Conservation (phyloP, 2,797 vertebrate species). For the Eleutherodactylus coqui region DNA sequence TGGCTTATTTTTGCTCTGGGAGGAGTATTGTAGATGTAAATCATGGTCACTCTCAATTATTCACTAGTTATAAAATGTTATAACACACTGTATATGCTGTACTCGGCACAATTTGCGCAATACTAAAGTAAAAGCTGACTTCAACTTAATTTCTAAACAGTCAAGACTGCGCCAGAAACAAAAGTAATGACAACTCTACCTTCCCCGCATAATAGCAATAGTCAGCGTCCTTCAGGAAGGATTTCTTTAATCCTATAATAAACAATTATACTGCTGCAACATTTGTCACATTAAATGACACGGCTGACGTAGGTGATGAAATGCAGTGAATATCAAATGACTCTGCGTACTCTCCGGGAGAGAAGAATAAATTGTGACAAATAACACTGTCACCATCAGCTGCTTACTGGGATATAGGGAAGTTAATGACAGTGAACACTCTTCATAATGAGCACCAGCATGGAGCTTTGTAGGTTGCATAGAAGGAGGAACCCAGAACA, state of each 20-base stretch:
- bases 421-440: not conserved
- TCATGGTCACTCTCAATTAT: not conserved
- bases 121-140: not conserved
- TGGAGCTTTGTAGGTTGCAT: not conserved
- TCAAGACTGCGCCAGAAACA: not conserved
- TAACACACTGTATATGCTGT: not conserved
- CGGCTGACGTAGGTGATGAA: not conserved
- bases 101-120: not conserved
- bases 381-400: not conserved
- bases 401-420: not conserved
- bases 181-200: not conserved
- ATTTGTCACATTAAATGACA: slow-evolving; percentile 35
- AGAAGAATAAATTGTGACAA: slow-evolving; percentile 30
- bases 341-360: not conserved
- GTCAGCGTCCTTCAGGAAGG: slow-evolving; percentile 6
- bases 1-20: not conserved
- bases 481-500: not conserved
- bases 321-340: slow-evolving; percentile 25
- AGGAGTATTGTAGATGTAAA: not conserved
- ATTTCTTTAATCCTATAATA: slow-evolving; percentile 11
- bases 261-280: slow-evolving; percentile 3
- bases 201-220: not conserved
- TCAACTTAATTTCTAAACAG: not conserved
- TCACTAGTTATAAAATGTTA: not conserved
- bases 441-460: not conserved